These are phyloP conservation scores for Pantelozetes paolii DNA, from an alignment of 2,888 invertebrate species.

Conservation along the genomic window DNA sequence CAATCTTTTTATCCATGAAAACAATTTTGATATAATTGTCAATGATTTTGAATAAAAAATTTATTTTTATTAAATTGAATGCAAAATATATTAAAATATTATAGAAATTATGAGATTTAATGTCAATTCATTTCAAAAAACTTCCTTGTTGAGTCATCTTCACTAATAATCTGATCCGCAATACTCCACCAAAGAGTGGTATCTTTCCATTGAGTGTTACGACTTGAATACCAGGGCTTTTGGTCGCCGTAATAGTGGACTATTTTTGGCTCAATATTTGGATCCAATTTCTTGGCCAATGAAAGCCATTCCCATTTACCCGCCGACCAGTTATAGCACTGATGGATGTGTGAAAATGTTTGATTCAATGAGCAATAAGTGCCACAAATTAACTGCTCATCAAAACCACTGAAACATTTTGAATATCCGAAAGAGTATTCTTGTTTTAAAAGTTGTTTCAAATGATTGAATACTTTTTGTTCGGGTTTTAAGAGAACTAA, in stretches of 20 bases:
- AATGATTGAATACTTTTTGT: background rate
- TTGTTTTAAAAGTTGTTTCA: background rate
- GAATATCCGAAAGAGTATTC: background rate
- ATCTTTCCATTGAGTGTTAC: slow-evolving; percentile 9
- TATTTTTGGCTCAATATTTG: background rate
- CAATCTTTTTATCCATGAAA: no score
- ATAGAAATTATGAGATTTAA: no score
- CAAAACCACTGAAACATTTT: slow-evolving; percentile 28
- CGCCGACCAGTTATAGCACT: slow-evolving; percentile 10
- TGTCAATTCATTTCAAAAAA: background rate
- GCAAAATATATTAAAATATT: no score
- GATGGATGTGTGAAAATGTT: slow-evolving; percentile 16
- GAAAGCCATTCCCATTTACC: slow-evolving; percentile 21
- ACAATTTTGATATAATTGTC: no score
- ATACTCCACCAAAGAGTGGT: background rate
- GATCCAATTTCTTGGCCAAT: background rate
- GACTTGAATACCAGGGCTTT: slow-evolving; percentile 31
- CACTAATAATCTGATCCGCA: background rate
- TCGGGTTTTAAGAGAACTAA: slow-evolving; percentile 10
- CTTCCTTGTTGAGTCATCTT: background rate
- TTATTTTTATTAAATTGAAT: no score
- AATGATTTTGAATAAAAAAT: no score
- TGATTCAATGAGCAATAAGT: slow-evolving; percentile 10
- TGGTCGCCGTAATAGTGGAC: slow-evolving; percentile 25
- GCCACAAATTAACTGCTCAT: slow-evolving; percentile 19